Conservation (phyloP, 2,888 invertebrate genomes). For the Andrena chrysosceles region DNA sequence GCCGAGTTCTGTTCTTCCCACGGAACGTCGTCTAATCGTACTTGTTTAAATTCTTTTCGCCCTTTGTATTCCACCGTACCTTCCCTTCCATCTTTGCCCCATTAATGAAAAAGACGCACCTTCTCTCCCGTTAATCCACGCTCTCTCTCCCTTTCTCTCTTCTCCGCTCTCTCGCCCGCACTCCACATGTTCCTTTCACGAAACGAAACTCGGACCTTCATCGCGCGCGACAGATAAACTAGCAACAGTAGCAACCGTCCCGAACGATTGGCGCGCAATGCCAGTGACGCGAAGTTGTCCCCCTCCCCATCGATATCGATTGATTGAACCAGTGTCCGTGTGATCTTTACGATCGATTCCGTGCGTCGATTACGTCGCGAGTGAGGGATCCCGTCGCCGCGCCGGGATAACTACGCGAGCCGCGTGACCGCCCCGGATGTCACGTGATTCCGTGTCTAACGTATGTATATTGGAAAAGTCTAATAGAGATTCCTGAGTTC, state of each 20-base stretch:
- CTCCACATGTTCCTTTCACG: slow-evolving; percentile 24
- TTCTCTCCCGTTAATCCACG: slow-evolving; percentile 15
- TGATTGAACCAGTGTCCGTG: slow-evolving; percentile 38
- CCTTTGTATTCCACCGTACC: slow-evolving; percentile 42
- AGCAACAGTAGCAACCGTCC: slow-evolving; percentile 71
- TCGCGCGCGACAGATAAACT: slow-evolving; percentile 68
- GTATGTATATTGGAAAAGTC: slow-evolving; percentile 25
- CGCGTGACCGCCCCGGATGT: not conserved
- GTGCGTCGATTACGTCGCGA: slow-evolving; percentile 27
- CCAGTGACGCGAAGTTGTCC: slow-evolving; percentile 9
- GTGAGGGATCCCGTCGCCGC: not conserved
- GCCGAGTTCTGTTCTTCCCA: slow-evolving; percentile 45
- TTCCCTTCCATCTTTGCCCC: slow-evolving; percentile 37
- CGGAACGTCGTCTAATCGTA: slow-evolving; percentile 69
- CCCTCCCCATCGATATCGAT: not conserved
- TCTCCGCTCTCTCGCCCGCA: slow-evolving; percentile 16
- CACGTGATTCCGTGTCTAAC: slow-evolving; percentile 7
- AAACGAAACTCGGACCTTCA: slow-evolving; percentile 56
- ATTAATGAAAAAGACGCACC: slow-evolving; percentile 51
- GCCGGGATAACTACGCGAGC: slow-evolving; percentile 3
- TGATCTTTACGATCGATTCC: slow-evolving; percentile 48
- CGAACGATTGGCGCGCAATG: slow-evolving; percentile 2
- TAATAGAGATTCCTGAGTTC: slow-evolving; percentile 16
- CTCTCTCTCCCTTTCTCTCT: slow-evolving; percentile 23
- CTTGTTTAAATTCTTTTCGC: slow-evolving; percentile 63